These are phyloP conservation scores for Belonocnema kinseyi DNA, from an alignment of 1,140 invertebrate species.

Conservation along the genomic window DNA sequence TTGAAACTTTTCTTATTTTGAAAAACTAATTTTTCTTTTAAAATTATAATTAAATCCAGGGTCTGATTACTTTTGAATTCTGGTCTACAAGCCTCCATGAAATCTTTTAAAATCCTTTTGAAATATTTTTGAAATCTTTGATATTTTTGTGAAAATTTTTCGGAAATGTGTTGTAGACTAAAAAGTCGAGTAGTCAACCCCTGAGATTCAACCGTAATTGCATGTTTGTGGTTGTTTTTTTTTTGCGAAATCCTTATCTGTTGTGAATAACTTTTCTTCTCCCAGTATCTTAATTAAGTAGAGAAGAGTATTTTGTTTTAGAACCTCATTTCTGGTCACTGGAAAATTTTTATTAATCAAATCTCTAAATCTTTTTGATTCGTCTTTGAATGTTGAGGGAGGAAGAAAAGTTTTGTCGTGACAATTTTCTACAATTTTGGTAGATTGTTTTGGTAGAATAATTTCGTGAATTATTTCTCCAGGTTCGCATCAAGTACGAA, in stretches of 20 bases:
- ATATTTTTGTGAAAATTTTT: no score
- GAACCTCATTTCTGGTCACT: neutral
- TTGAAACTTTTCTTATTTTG: no score
- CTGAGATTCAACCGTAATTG: no score
- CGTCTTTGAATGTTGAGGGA: slow-evolving; percentile 33
- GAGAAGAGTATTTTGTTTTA: neutral
- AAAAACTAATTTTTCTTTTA: no score
- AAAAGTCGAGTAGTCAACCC: no score
- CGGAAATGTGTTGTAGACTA: no score
- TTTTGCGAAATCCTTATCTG: slow-evolving; percentile 35
- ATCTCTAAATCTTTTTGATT: slow-evolving; percentile 27
- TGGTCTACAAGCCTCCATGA: no score
- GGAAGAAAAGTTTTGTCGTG: slow-evolving; percentile 56
- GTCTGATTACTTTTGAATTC: no score
- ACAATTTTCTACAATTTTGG: slow-evolving; percentile 32
- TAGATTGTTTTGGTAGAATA: neutral
- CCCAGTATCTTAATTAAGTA: slow-evolving; percentile 19
- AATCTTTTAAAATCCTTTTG: no score
- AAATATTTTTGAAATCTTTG: no score
- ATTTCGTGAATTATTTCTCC: slow-evolving; percentile 50
- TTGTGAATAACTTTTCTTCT: slow-evolving; percentile 39
- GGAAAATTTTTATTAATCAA: neutral
- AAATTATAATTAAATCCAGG: no score
- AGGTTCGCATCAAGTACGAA: slow-evolving; percentile 89
- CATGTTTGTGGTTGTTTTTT: slow-evolving; percentile 31